These are phyloP conservation scores for Trachymyrmex septentrionalis DNA, from an alignment of 1,140 invertebrate species.

Conservation along the genomic window DNA sequence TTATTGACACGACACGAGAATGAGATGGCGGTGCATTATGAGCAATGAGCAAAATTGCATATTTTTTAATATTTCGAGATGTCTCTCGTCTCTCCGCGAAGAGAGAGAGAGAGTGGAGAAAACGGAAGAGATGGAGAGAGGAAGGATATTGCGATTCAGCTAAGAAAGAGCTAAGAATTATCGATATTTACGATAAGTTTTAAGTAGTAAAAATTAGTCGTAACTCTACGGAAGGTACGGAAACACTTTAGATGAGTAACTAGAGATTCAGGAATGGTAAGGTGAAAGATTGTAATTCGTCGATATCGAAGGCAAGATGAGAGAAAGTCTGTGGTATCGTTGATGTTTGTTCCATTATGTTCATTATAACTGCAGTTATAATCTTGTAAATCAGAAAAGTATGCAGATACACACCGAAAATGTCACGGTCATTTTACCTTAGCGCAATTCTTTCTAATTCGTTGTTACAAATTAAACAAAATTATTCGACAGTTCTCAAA, in stretches of 20 bases:
- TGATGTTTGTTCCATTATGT: not conserved
- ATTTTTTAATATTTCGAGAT: conserved; percentile 74
- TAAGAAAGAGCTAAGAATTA: conserved; percentile 56
- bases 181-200: conserved; percentile 62
- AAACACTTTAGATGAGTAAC: conserved; percentile 55
- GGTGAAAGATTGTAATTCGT: conserved; percentile 53
- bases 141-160: conserved; percentile 65
- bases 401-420: not conserved
- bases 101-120: conserved; percentile 21
- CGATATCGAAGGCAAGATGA: not conserved
- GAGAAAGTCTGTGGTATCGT: conserved; percentile 24
- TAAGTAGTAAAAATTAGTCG: conserved; percentile 49
- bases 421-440: not conserved
- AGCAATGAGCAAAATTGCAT: conserved; percentile 73
- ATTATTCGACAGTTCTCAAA: not conserved
- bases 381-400: not conserved
- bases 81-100: conserved; percentile 3
- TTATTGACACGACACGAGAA: conserved; percentile 56
- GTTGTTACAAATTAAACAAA: not conserved
- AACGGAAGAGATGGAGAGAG: conserved; percentile 4
- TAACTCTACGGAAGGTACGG: conserved; percentile 49
- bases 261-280: conserved; percentile 28
- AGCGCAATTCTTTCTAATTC: not conserved
- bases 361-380: not conserved
- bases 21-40: conserved; percentile 61